Evolutionary conservation across 2,888 invertebrate genomes (phyloP).

Genomic region (Nudaria mundana): DNA sequence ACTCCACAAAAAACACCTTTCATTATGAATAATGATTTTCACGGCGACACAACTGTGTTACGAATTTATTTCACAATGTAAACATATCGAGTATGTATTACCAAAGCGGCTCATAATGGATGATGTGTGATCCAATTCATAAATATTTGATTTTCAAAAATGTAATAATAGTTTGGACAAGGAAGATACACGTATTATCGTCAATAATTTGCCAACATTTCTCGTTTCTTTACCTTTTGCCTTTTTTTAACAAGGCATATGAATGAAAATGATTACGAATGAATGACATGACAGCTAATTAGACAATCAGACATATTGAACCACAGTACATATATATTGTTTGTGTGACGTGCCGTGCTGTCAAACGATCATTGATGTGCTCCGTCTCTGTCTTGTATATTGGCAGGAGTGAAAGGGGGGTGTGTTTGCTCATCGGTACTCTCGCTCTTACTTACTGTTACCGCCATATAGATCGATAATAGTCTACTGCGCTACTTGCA

Average conservation of each 20-base stretch:
- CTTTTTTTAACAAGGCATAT: conserved; percentile 67
- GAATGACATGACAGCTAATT: no score
- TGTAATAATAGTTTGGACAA: conserved; percentile 42
- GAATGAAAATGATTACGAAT: conserved; percentile 55
- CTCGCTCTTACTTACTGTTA: no score
- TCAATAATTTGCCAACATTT: conserved; percentile 75
- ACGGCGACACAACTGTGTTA: conserved; percentile 48
- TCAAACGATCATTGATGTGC: no score
- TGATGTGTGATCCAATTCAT: conserved; percentile 34
- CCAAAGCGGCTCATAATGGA: conserved; percentile 36
- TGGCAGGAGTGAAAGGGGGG: no score
- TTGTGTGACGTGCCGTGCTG: no score
- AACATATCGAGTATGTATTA: conserved; percentile 64
- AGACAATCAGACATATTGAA: conserved; percentile 52
- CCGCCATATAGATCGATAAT: no score
- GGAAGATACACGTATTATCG: conserved; percentile 68
- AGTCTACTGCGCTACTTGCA: no score
- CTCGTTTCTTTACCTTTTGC: conserved; percentile 62
- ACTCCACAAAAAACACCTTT: conserved; percentile 62
- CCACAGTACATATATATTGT: no score
- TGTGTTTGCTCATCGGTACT: no score
- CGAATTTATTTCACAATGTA: conserved; percentile 65
- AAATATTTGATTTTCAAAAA: conserved; percentile 30
- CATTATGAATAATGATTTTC: conserved; percentile 54
- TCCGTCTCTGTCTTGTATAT: no score